A percentile compares a stretch with the other conserved stretches of the same genome.
Conservation (phyloP, 2,797 vertebrate species). For the Buceros bicornis region DNA sequence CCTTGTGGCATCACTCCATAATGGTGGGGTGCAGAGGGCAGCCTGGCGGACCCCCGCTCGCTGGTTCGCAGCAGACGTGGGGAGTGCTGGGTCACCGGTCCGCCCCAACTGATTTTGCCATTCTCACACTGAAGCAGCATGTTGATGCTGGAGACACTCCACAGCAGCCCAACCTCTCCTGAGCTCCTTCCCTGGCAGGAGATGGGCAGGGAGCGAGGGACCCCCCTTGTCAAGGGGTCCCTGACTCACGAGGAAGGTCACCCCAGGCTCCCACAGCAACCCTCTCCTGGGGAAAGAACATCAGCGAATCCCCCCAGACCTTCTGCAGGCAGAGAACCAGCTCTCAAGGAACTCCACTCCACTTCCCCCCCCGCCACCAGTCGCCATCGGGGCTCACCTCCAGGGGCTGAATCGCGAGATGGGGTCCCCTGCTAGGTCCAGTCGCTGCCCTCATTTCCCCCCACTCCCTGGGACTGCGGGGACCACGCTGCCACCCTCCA, state of each 20-base stretch:
- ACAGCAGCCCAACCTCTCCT: neutral
- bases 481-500: neutral
- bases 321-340: neutral
- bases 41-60: neutral
- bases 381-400: accelerated
- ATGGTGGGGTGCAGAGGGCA: accelerated
- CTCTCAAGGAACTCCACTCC: neutral
- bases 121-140: accelerated
- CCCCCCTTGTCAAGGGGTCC: accelerated
- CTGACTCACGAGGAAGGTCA: accelerated
- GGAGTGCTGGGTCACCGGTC: neutral
- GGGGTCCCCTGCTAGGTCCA: neutral
- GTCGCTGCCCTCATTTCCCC: neutral
- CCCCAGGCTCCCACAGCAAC: neutral
- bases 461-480: accelerated
- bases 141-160: neutral
- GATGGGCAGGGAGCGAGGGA: neutral
- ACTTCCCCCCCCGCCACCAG: neutral
- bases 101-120: accelerated
- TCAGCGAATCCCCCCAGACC: accelerated
- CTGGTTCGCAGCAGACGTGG: neutral
- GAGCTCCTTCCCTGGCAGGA: neutral
- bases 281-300: accelerated
- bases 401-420: neutral
- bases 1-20: neutral